Percentiles rank a stretch among this genome's conserved stretches.
phyloP scores from a whole-genome alignment of 1,140 invertebrate genomes.

The Eumaeus atala region DNA sequence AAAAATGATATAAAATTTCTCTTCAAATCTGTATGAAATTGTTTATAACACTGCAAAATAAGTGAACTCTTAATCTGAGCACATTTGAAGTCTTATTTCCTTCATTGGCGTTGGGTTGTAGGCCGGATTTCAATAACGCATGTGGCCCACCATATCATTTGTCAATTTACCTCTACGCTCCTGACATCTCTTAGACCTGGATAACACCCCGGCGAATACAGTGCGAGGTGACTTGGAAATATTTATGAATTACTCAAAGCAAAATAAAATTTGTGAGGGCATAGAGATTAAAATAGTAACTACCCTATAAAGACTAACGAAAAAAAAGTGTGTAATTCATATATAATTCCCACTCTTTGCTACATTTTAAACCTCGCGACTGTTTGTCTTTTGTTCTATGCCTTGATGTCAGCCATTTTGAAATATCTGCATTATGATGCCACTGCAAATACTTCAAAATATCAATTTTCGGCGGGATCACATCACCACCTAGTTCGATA shows the following conservation, averaged over 20 bases:
- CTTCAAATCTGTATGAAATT: too few species aligned
- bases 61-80: background rate
- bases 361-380: constrained; percentile 14
- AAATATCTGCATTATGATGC: constrained; percentile 8
- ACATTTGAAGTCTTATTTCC: constrained; percentile 20
- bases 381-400: constrained; percentile 14
- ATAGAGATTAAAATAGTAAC: too few species aligned
- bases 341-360: background rate
- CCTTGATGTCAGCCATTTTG: constrained; percentile 9
- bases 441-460: constrained; percentile 27
- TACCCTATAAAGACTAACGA: too few species aligned
- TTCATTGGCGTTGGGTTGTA: constrained; percentile 21
- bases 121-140: constrained; percentile 1
- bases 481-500: constrained; percentile 45
- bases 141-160: constrained; percentile 10
- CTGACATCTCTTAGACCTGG: constrained; percentile 67
- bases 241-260: constrained; percentile 8
- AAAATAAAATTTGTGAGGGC: too few species aligned
- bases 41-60: background rate
- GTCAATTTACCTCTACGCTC: constrained; percentile 60
- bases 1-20: too few species aligned
- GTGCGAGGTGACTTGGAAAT: constrained; percentile 48
- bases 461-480: constrained; percentile 37
- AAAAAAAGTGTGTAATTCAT: constrained; percentile 3
- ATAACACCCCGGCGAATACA: constrained; percentile 59